Conservation (phyloP, 2,113 vertebrate genomes). For the Rhabdornis inornatus region DNA sequence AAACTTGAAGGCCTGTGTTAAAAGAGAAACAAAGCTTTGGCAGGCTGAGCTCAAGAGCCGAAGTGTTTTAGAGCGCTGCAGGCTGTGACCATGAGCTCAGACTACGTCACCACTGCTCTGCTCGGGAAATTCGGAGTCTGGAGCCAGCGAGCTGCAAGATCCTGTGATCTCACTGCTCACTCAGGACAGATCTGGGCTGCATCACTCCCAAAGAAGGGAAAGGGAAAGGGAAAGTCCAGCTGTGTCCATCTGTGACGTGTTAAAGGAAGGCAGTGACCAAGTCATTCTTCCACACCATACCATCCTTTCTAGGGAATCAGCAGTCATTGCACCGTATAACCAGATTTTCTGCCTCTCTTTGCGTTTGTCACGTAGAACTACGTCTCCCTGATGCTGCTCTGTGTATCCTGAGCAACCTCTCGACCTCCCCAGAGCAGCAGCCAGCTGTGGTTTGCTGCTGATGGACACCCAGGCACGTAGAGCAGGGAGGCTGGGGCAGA, state of each 20-base stretch:
- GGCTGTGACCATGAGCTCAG: neutral
- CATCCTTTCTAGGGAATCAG: neutral
- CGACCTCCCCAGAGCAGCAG: fast-evolving
- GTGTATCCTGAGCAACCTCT: neutral
- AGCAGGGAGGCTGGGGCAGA: neutral
- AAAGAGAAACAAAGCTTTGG: neutral
- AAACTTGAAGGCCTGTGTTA: neutral
- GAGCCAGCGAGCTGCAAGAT: neutral
- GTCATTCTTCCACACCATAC: neutral
- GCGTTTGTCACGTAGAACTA: neutral
- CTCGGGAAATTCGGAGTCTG: fast-evolving
- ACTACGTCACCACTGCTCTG: neutral
- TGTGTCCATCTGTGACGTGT: neutral
- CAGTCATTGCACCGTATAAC: neutral
- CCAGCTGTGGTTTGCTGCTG: neutral
- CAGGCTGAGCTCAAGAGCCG: neutral
- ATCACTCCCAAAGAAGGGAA: neutral
- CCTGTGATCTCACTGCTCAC: neutral
- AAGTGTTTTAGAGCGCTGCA: neutral
- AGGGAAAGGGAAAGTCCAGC: neutral
- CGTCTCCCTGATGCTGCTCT: neutral
- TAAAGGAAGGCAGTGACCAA: neutral
- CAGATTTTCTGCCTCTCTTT: neutral
- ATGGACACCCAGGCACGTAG: neutral
- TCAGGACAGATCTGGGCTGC: neutral